phyloP scores from a whole-genome alignment of 92 coral and sea anemone genomes.

The Heteractis magnifica region DNA sequence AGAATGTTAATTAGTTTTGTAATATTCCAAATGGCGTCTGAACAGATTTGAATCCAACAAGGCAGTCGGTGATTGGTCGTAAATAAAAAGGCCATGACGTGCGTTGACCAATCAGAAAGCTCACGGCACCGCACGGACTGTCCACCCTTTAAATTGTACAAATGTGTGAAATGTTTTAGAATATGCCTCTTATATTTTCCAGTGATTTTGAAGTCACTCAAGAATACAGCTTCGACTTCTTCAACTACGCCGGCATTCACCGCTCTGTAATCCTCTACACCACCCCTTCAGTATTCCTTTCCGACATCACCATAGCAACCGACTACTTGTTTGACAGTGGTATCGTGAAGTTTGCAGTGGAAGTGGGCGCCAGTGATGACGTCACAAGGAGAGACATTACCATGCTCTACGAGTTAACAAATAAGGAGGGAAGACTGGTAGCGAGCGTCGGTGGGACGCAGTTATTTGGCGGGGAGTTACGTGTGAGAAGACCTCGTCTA shows the following conservation, averaged over 20 bases:
- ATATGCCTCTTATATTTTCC: background rate
- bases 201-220: constrained; percentile 40
- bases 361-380: constrained; percentile 32
- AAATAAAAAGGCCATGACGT: no score
- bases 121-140: no score
- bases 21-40: no score
- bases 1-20: no score
- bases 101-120: no score
- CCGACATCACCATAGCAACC: constrained; percentile 87
- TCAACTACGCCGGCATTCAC: constrained; percentile 99
- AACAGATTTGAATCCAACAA: no score
- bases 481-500: constrained; percentile 56
- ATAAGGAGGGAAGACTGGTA: constrained; percentile 51
- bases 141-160: no score
- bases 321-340: constrained; percentile 55
- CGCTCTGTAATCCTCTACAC: constrained; percentile 93
- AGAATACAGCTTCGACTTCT: constrained; percentile 87
- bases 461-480: constrained; percentile 59
- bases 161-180: no score
- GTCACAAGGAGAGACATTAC: constrained; percentile 34
- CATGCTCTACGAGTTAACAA: constrained; percentile 75
- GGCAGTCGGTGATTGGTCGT: no score
- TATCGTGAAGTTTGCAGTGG: constrained; percentile 53
- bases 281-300: constrained; percentile 82
- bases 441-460: constrained; percentile 60